These are phyloP conservation scores for Dasypus novemcinctus DNA, from an alignment of 2,113 vertebrate genomes.

Conservation along the genomic window DNA sequence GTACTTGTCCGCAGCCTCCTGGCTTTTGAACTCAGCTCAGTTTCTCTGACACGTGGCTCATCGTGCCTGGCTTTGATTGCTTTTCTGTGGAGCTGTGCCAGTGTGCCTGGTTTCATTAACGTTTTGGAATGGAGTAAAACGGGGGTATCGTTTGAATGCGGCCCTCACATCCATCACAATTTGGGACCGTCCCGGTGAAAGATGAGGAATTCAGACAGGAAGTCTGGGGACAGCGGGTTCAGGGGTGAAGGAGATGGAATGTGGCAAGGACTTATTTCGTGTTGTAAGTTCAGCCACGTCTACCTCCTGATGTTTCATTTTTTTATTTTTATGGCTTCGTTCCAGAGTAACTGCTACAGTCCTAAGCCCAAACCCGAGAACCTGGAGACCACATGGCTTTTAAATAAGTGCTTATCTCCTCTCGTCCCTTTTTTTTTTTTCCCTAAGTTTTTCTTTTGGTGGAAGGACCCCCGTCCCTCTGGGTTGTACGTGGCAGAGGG, in stretches of 20 bases:
- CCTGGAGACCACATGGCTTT: neutral
- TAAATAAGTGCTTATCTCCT: neutral
- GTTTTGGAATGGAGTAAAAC: slow-evolving; percentile 64
- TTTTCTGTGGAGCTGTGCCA: slow-evolving; percentile 60
- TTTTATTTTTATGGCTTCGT: slow-evolving; percentile 9
- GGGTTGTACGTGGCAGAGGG: neutral
- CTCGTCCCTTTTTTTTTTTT: neutral
- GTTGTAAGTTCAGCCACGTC: neutral
- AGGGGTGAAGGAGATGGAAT: neutral
- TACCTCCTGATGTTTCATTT: neutral
- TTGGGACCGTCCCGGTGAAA: slow-evolving; percentile 63
- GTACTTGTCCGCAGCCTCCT: neutral
- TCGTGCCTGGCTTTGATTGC: slow-evolving; percentile 50
- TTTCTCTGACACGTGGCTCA: slow-evolving; percentile 63
- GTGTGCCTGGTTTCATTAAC: slow-evolving; percentile 69
- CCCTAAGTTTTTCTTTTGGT: neutral
- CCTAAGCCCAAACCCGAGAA: neutral
- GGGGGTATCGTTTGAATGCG: slow-evolving; percentile 56
- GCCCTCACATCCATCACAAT: slow-evolving; percentile 68
- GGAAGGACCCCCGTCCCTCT: neutral
- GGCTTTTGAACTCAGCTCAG: slow-evolving; percentile 52
- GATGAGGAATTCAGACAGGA: slow-evolving; percentile 58
- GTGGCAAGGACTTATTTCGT: neutral
- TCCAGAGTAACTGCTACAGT: neutral
- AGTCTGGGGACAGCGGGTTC: neutral